Evolutionary conservation across 2,888 invertebrate species (phyloP).

Genomic region (Lissocephala sabroskyi): DNA sequence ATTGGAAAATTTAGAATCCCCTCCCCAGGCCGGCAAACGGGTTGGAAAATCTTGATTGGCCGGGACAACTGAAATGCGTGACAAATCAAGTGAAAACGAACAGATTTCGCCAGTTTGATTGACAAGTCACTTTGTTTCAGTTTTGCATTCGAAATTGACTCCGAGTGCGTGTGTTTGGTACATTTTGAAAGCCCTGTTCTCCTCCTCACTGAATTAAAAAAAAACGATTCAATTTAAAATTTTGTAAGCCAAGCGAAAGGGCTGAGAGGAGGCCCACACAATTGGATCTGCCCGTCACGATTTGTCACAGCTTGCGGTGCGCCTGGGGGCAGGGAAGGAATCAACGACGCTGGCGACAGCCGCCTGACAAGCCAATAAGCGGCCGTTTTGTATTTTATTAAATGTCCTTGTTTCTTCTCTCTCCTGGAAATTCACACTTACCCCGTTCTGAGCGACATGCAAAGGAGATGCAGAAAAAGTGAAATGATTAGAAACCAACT

Average conservation of each 20-base stretch:
- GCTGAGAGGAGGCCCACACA: conserved; percentile 35
- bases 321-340: conserved; percentile 44
- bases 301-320: conserved; percentile 50
- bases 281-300: conserved; percentile 57
- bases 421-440: conserved; percentile 45
- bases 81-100: conserved; percentile 36
- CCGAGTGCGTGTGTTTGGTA: too few species aligned
- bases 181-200: conserved; percentile 53
- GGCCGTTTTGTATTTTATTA: conserved; percentile 43
- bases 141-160: conserved; percentile 37
- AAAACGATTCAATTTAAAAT: conserved; percentile 59
- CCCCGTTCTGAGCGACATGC: conserved; percentile 58
- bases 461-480: conserved; percentile 3
- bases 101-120: conserved; percentile 41
- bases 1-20: too few species aligned
- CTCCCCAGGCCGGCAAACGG: too few species aligned
- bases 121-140: conserved; percentile 60
- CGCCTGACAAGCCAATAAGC: conserved; percentile 58
- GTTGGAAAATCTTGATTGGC: too few species aligned
- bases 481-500: conserved; percentile 3
- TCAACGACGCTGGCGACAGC: conserved; percentile 42
- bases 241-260: conserved; percentile 40
- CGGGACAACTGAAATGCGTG: conserved; percentile 21
- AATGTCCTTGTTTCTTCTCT: conserved; percentile 21
- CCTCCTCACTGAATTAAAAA: conserved; percentile 22